Base-by-base conservation (phyloP, 2,797 vertebrate species). In the Spea hammondii region DNA sequence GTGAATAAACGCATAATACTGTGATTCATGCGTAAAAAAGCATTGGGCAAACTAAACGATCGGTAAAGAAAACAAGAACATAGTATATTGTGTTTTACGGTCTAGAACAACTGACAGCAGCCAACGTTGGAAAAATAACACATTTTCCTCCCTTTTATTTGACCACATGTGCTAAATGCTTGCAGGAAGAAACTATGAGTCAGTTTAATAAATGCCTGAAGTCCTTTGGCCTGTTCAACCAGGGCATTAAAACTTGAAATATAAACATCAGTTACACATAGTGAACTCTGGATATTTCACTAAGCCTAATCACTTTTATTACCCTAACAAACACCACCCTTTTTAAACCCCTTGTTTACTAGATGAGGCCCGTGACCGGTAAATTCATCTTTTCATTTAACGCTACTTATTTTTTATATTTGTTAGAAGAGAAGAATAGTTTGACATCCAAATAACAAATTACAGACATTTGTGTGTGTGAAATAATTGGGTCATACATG, bases 221-320 rank as follows among this genome's bases (percentile, higher is more conserved):
- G 59, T 62, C n/a, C 59, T 6, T 4, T 62, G n/a, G 59, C 59
- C 14, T 12, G 7, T 14, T 62, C 59, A 62, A 2, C 59, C 59
- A 6, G 59, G n/a, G 64, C 8, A 50, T 51, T 69, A 17, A 32
- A 71, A 54, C 32, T 12, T 32, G 60, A 5, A 71, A 6, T 12
- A 67, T 17, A 59, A 68, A 66, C 67, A 55, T 10, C 4, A 8
- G 10, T 8, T 70, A 32, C 50, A 44, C 32, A 48, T 4, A 32
- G 11, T 77, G 79, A 81, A 72, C 79, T 81, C 77, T 81, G 69
- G 74, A 68, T 77, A 71, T 77, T 81, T 72, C 74, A 51, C 10
- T 8, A 73, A 65, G 8, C 0, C 6, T n/a, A 45, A 71, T 77
- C 57, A 49, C 49, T 76, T 70, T 77, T 66, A 77, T 69, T 51